Base-by-base conservation (phyloP, 2,797 vertebrate species). In the Adrianichthys oophorus region DNA sequence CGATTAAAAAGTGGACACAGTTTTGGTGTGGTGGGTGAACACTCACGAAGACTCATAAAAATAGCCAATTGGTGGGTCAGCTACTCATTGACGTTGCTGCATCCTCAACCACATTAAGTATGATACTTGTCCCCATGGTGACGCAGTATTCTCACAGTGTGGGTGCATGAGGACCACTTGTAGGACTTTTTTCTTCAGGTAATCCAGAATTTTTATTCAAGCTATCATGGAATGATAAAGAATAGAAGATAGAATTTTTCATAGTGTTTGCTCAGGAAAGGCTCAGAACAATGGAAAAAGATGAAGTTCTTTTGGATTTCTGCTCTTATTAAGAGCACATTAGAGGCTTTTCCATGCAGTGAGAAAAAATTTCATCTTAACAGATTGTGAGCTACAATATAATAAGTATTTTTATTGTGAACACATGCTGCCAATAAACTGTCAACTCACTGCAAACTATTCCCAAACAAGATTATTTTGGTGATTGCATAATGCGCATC, bases 171-270 rank as follows among this genome's bases (percentile, higher is more conserved):
- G 62, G 58, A 62, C 54, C 68, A 54, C 74, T 77, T 59, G 55
- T 70, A 55, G 72, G 77, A 70, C 73, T 72, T 74, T 55, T 83
- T 62, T 73, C 80, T 78, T 70, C 75, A 62, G 49, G 48, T 73
- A 76, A 82, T 37, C 50, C 55, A 71, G 32, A 65, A 56, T 47
- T 62, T 52, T 43, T 48, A 64, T 24, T 47, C 15, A 63, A 78
- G 63, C 42, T 66, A 48, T 29, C 54, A 53, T 29, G 15, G 13
- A n/a, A 4, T 16, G 41, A 15, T 42, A 32, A 43, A 50, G 24
- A 3, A 21, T 41, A 48, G 21, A 17, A n/a, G 1, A 21, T 41
- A 48, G 21, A 17, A n/a, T 41, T 10, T 37, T 37, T 37, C 7
- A 32, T 32, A 8, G 29, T 12, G 8, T 32, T 12, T 32, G 29